Evolutionary conservation across 2,888 invertebrate species (phyloP), one percentile per base, ranked within the genome.

Genomic region (Axea sp.): DNA sequence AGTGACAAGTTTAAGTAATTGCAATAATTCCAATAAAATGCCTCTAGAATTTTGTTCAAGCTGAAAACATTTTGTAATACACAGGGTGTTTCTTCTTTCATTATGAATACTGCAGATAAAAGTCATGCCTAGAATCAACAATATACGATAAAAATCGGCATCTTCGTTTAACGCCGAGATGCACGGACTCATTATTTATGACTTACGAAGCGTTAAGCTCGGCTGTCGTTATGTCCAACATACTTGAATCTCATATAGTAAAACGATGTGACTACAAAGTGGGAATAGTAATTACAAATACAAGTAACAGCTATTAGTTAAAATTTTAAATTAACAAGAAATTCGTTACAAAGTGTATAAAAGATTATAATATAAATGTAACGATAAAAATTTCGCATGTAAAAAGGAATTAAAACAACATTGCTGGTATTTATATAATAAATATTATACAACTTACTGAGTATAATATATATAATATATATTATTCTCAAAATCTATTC

Each of bases 81-180:
- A 59, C 28, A 5, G 35, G 14, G 22, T 43, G 51, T 51, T 47
- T 30, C 37, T 43, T 45, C 45, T 19, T 55, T 30, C 65, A 19
- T 53, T 45, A 45, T 24, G 22, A 64, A 59, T 30, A 24, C 28
- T 35, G 22, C 28, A 22, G 55, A 49, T 59, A 72, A 72, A 72
- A 64, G 47, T 72, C 57, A 57, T 49, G 64, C 51, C 64, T 57
- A 64, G 59, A 72, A 72, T 72, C 43, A 64, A 64, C 57, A 49
- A 35, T 37, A 33, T 51, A 19, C 30, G 59, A 64, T 72, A 72
- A 72, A 64, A 73, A 73, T 67, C 51, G 59, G 62, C 67, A 67
- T 39, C 47, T 62, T 28, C 62, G 45, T 72, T 72, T 57, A 64
- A 72, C 41, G 41, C 49, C 64, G 28, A 57, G 57, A 71, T 55